Percentiles rank a stretch among this genome's conserved stretches.
Evolutionary conservation across 2,888 invertebrate species (phyloP).

Genomic region (Glyphotaelius pellucidus): DNA sequence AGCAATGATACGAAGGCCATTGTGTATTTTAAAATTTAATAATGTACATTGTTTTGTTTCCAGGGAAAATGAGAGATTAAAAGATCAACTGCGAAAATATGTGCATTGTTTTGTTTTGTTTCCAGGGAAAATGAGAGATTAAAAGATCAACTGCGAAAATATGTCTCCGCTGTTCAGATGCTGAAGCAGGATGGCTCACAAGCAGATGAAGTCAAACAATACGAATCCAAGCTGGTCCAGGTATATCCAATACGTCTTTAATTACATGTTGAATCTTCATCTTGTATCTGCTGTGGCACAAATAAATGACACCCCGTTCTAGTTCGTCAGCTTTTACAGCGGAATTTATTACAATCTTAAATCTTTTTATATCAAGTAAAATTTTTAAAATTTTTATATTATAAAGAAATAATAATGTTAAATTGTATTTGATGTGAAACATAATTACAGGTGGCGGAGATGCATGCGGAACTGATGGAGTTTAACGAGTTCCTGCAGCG

Average conservation of each 20-base stretch:
- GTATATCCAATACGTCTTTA: slow-evolving; percentile 71
- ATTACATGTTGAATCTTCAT: not conserved
- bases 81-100: slow-evolving; percentile 91
- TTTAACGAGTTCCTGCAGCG: slow-evolving; percentile 90
- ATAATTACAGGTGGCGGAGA: slow-evolving; percentile 86
- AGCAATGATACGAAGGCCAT: too few species aligned
- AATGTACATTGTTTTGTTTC: not conserved
- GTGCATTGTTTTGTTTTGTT: slow-evolving; percentile 75
- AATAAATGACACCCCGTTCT: too few species aligned
- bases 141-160: slow-evolving; percentile 90
- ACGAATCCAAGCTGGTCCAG: slow-evolving; percentile 92
- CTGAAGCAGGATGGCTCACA: slow-evolving; percentile 79
- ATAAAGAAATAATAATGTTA: not conserved
- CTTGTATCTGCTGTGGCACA: not conserved
- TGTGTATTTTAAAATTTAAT: too few species aligned
- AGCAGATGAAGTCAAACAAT: slow-evolving; percentile 85
- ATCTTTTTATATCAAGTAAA: not conserved
- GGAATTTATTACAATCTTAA: not conserved
- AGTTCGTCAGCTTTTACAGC: too few species aligned
- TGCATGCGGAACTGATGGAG: slow-evolving; percentile 96
- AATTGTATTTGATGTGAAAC: not conserved
- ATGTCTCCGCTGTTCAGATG: slow-evolving; percentile 93
- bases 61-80: slow-evolving; percentile 90
- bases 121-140: slow-evolving; percentile 88
- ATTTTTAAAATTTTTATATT: too few species aligned